phyloP scores from a whole-genome alignment of 53 echinoderm and acorn worm species.

The Hippasteria phrygiana region DNA sequence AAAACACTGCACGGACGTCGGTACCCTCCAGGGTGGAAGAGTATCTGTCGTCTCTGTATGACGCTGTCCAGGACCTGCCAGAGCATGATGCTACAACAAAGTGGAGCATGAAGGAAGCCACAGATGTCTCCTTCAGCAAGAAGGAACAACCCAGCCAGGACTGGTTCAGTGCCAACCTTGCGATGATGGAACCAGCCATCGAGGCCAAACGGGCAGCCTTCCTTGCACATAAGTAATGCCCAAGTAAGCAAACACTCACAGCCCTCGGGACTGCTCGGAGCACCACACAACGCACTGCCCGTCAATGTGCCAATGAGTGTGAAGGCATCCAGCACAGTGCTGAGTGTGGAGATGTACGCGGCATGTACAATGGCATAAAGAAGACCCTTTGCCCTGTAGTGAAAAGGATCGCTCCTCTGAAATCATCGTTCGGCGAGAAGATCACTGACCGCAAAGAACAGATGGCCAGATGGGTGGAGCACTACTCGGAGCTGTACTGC shows the following conservation, averaged over 20 bases:
- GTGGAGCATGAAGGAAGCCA: constrained; percentile 15
- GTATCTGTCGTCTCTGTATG: neutral
- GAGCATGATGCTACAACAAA: neutral
- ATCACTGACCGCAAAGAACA: constrained; percentile 41
- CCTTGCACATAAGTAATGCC: constrained; percentile 11
- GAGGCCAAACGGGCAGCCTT: constrained; percentile 35
- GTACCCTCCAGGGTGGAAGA: neutral
- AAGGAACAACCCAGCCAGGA: neutral
- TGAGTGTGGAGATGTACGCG: constrained; percentile 14
- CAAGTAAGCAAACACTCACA: constrained; percentile 11
- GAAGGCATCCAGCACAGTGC: constrained; percentile 17
- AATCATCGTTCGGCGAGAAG: constrained; percentile 8
- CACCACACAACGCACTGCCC: constrained; percentile 23
- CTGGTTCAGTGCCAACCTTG: constrained; percentile 30
- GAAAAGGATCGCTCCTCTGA: constrained; percentile 24
- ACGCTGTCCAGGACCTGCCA: constrained; percentile 32
- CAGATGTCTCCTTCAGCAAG: constrained; percentile 13
- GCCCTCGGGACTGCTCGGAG: constrained; percentile 46
- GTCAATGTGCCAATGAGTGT: constrained; percentile 31
- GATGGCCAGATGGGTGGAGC: constrained; percentile 58
- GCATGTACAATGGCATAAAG: constrained; percentile 66
- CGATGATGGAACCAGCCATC: neutral
- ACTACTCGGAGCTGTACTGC: too few species aligned
- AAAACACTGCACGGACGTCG: constrained; percentile 5
- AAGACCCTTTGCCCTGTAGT: neutral